Conservation (phyloP, 1,140 invertebrate genomes). For the Protaetia brevitarsis region DNA sequence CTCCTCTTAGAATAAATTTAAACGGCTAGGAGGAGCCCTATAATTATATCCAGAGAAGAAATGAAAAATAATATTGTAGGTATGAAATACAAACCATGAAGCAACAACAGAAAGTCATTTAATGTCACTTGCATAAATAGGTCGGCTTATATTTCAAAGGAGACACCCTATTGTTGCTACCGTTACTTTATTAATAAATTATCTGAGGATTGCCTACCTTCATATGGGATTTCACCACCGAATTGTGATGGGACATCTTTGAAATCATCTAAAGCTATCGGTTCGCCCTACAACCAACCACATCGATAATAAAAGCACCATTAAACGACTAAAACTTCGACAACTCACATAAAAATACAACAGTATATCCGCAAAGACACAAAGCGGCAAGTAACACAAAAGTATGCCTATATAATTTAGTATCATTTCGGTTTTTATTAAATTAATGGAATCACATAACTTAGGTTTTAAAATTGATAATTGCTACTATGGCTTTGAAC, state of each 20-base stretch:
- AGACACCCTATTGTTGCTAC: slow-evolving; percentile 18
- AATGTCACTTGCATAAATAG: too few relatives aligned
- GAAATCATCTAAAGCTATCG: slow-evolving; percentile 54
- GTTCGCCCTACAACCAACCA: background rate
- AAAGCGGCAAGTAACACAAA: background rate
- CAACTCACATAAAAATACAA: slow-evolving; percentile 8
- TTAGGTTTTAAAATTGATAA: background rate
- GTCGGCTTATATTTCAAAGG: too few relatives aligned
- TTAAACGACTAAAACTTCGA: background rate
- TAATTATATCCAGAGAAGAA: too few relatives aligned
- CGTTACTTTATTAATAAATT: slow-evolving; percentile 18
- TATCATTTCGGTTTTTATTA: slow-evolving; percentile 9
- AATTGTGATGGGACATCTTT: slow-evolving; percentile 67
- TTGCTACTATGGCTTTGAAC: background rate
- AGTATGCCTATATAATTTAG: slow-evolving; percentile 2
- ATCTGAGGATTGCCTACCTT: slow-evolving; percentile 36
- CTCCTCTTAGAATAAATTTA: too few relatives aligned
- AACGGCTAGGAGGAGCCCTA: too few relatives aligned
- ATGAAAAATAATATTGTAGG: too few relatives aligned
- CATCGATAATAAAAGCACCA: background rate
- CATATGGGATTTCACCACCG: slow-evolving; percentile 57
- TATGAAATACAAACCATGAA: slow-evolving; percentile 39
- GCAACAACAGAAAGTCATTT: background rate
- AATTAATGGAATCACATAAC: background rate
- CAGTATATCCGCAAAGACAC: slow-evolving; percentile 3